phyloP scores from a whole-genome alignment of 1,140 invertebrate genomes.

The Calosoma granatense region DNA sequence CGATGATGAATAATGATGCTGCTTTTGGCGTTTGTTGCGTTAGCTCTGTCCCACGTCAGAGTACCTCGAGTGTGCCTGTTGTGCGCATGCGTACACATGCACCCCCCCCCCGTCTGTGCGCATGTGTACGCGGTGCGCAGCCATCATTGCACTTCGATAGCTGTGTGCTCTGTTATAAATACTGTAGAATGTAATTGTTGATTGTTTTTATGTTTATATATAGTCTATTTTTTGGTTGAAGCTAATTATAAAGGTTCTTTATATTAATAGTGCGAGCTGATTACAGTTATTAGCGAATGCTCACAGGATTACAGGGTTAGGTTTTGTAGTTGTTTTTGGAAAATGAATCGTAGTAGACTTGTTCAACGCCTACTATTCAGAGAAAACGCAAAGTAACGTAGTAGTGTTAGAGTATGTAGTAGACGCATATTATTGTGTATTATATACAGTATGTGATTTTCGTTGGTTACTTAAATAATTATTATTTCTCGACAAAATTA shows the following conservation, averaged over 20 bases:
- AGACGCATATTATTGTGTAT: neutral
- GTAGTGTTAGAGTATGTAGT: neutral
- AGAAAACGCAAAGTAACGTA: neutral
- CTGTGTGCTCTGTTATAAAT: slow-evolving; percentile 9
- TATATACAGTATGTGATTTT: neutral
- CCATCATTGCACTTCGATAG: neutral
- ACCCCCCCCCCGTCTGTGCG: too few species aligned
- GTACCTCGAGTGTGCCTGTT: too few species aligned
- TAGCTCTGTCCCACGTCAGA: too few species aligned
- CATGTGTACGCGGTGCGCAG: too few species aligned
- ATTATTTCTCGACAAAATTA: neutral
- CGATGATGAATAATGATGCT: too few species aligned
- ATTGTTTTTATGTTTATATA: slow-evolving; percentile 39
- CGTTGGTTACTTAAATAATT: neutral
- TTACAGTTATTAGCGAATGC: slow-evolving; percentile 4
- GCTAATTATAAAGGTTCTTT: slow-evolving; percentile 29
- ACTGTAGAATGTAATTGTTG: slow-evolving; percentile 34
- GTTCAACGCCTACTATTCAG: slow-evolving; percentile 1
- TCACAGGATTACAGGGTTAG: slow-evolving; percentile 9
- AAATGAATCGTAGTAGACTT: neutral
- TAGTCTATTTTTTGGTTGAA: slow-evolving; percentile 38
- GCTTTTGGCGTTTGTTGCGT: too few species aligned
- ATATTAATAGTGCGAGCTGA: slow-evolving; percentile 19
- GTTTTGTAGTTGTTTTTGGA: neutral
- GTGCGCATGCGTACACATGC: too few species aligned